These are phyloP conservation scores for Hirtodrosophila alboralis DNA, from an alignment of 2,888 invertebrate species.

Conservation along the genomic window DNA sequence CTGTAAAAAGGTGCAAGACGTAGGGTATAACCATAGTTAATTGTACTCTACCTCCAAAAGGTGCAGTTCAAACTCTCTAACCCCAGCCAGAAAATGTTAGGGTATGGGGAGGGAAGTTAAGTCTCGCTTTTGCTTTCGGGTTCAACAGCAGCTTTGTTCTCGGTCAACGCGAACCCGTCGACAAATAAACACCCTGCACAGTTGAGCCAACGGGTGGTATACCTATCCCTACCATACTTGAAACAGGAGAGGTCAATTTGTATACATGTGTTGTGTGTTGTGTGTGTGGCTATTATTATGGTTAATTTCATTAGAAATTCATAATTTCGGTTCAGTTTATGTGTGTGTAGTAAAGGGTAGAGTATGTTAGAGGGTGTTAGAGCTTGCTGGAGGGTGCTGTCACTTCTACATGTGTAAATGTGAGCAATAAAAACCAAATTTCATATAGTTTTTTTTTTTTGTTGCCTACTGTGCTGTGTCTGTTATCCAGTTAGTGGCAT, in stretches of 20 bases:
- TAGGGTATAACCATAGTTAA: constrained; percentile 42
- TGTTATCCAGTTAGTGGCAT: constrained; percentile 49
- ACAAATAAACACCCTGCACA: constrained; percentile 70
- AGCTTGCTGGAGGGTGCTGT: constrained; percentile 36
- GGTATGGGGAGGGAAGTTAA: neutral
- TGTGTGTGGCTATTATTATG: constrained; percentile 61
- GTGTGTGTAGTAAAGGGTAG: constrained; percentile 2
- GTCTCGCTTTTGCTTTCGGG: constrained; percentile 29
- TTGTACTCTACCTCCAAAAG: constrained; percentile 37
- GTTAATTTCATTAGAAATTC: constrained; percentile 84
- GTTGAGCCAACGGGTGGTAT: constrained; percentile 3
- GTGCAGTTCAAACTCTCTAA: constrained; percentile 1
- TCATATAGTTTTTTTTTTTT: constrained; percentile 26
- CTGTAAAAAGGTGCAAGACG: constrained; percentile 36
- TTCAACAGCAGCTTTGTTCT: constrained; percentile 62
- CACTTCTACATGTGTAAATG: constrained; percentile 74
- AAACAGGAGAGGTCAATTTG: neutral
- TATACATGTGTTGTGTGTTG: neutral
- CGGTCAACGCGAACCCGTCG: constrained; percentile 58
- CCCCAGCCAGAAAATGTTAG: neutral
- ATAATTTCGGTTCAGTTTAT: constrained; percentile 64
- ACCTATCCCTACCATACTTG: constrained; percentile 1
- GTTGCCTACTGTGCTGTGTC: constrained; percentile 45
- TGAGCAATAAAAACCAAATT: constrained; percentile 72
- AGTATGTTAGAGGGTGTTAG: neutral